A percentile compares a stretch with the other conserved stretches of the same genome.
These are phyloP conservation scores for Lytechinus pictus DNA, from an alignment of 35 echinoderm and acorn worm species.

Conservation along the genomic window DNA sequence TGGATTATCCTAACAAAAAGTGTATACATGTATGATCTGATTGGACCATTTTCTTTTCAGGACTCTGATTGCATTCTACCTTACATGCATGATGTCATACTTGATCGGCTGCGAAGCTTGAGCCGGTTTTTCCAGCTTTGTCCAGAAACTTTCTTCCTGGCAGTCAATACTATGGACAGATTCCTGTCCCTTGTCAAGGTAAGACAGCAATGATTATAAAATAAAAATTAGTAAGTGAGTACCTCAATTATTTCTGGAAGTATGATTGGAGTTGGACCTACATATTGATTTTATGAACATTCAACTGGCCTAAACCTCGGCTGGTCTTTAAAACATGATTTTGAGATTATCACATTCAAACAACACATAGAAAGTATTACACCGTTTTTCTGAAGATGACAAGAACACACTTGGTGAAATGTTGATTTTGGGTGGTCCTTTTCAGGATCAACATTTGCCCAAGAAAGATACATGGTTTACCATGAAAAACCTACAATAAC, in stretches of 20 bases:
- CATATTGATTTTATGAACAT: too few species aligned
- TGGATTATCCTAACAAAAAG: too few species aligned
- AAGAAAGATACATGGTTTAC: not conserved
- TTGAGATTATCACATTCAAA: too few species aligned
- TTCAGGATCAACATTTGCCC: too few species aligned
- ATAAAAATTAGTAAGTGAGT: too few species aligned
- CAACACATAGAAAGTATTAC: too few species aligned
- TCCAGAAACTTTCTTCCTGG: constrained; percentile 85
- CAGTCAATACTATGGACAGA: constrained; percentile 84
- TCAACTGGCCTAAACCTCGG: too few species aligned
- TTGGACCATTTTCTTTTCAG: constrained; percentile 50
- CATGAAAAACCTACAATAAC: not conserved
- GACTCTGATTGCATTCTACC: constrained; percentile 63
- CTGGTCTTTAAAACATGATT: too few species aligned
- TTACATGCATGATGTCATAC: constrained; percentile 73
- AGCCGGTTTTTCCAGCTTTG: constrained; percentile 76
- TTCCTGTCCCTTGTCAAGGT: constrained; percentile 94
- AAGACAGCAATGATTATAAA: not conserved
- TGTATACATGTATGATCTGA: too few species aligned
- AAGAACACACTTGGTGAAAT: too few species aligned
- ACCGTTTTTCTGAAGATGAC: too few species aligned
- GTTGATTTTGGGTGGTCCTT: too few species aligned
- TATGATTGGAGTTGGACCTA: not conserved
- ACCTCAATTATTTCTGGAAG: not conserved
- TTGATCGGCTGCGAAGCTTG: constrained; percentile 69